These are phyloP conservation scores for Drosophila vallismaia DNA, from an alignment of 2,888 invertebrate species.

Conservation along the genomic window DNA sequence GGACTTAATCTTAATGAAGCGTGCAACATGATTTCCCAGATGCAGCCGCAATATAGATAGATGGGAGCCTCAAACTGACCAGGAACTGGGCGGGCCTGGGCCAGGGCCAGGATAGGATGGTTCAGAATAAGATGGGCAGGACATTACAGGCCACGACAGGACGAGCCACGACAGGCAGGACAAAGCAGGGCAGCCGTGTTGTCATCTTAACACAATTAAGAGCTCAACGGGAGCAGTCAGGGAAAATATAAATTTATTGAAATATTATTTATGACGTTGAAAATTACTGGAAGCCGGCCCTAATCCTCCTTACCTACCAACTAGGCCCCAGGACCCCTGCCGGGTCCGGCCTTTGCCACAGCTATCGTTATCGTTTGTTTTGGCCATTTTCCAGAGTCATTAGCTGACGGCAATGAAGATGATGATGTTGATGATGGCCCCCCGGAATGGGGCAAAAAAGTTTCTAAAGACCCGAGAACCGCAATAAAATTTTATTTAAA, in stretches of 20 bases:
- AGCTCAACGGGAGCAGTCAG: conserved; percentile 20
- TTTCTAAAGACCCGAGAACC: conserved; percentile 16
- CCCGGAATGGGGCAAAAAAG: not conserved
- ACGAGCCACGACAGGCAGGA: too few species aligned
- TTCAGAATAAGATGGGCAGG: too few species aligned
- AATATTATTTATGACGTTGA: conserved; percentile 59
- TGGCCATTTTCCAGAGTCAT: conserved; percentile 48
- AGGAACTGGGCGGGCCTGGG: not conserved
- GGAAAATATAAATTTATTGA: conserved; percentile 52
- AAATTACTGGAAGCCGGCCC: conserved; percentile 37
- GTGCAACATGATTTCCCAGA: conserved; percentile 17
- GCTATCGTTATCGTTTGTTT: conserved; percentile 33
- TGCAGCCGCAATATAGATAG: not conserved
- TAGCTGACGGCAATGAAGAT: conserved; percentile 51
- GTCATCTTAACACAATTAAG: conserved; percentile 40
- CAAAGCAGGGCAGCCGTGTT: not conserved
- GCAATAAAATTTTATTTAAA: not conserved
- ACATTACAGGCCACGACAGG: too few species aligned
- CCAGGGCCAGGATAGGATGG: not conserved
- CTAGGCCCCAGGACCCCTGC: conserved; percentile 22
- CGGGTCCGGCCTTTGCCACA: conserved; percentile 15
- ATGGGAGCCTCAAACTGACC: conserved; percentile 1
- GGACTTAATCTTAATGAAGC: conserved; percentile 36
- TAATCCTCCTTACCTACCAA: conserved; percentile 22
- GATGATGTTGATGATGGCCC: conserved; percentile 9